Conservation (phyloP, 2,113 vertebrate species). For the Nipponia nippon region DNA sequence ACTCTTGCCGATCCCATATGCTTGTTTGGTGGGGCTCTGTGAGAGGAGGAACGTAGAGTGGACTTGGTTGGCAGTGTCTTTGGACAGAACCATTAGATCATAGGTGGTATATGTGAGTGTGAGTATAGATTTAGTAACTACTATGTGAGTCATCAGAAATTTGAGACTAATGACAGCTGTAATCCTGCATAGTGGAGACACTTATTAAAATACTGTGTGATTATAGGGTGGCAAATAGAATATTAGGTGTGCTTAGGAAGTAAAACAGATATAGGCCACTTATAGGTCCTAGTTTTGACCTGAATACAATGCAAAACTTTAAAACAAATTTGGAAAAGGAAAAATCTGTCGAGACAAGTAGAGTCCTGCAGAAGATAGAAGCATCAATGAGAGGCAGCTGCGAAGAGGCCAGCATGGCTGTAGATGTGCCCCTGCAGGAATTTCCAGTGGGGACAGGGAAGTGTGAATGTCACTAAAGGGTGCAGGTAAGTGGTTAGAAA, state of each 20-base stretch:
- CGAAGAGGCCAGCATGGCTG: not conserved
- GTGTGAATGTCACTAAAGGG: not conserved
- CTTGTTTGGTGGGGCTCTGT: not conserved
- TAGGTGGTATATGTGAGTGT: no score
- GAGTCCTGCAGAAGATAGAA: not conserved
- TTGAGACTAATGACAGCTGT: not conserved
- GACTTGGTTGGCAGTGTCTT: not conserved
- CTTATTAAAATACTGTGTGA: not conserved
- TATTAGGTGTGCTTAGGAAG: not conserved
- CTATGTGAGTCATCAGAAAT: not conserved
- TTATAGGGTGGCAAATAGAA: not conserved
- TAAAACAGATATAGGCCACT: not conserved
- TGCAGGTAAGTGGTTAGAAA: not conserved
- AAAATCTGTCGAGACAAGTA: not conserved
- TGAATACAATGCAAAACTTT: not conserved
- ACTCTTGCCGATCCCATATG: accelerated
- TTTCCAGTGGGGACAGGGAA: not conserved
- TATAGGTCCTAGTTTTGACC: not conserved
- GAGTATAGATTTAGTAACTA: not conserved
- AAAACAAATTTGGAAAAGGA: not conserved
- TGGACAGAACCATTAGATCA: accelerated
- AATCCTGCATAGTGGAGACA: not conserved
- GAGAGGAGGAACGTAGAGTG: accelerated
- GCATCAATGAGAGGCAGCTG: not conserved
- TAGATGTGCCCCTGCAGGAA: not conserved